Evolutionary conservation across 1,140 invertebrate genomes (phyloP), one percentile per base, ranked within the genome.

Genomic region (Drosophila suzukii): DNA sequence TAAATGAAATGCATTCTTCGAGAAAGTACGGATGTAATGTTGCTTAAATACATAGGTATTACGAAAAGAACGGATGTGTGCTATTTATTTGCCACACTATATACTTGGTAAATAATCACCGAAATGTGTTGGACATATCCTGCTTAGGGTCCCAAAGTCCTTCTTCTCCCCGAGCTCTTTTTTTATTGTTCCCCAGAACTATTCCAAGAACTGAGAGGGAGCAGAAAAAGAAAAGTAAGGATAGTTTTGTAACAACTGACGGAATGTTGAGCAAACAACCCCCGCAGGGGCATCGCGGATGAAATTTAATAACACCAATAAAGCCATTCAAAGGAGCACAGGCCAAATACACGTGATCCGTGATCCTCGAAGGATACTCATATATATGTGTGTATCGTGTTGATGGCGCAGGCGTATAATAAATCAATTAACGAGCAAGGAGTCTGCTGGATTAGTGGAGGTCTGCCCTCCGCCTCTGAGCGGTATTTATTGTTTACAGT

Each of bases 401-500:
- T 75, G 73, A 71, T 67, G 84, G 84, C 84, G 80, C 84, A 89
- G 83, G 67, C 76, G 75, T 83, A 76, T 88, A 88, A 86, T 88
- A 86, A 86, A 86, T 86, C 83, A 86, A 86, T 86, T 86, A 86
- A 76, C 62, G 58, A 38, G 46, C 43, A 27, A 51, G 32, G 50
- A 36, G 50, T 36, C 50, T 53, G 49, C 49, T 75, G 55, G 83
- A 86, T 79, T 86, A 79, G 68, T 71, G 68, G 44, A 50, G 68
- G 67, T 27, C 70, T 50, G 17, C 50, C 67, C 63, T 39, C 72
- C 12, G 58, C n/a, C 27, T 20, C 27, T 27, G 27, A 27, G 20
- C 30, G 47, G 43, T 89, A 89, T 89, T 83, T 88, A 88, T 88
- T 88, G 83, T 88, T 88, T 88, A 89, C 84, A 89, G 84, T 89